These are phyloP conservation scores for Atethmia centrago DNA, from an alignment of 2,888 invertebrate species.

Conservation along the genomic window DNA sequence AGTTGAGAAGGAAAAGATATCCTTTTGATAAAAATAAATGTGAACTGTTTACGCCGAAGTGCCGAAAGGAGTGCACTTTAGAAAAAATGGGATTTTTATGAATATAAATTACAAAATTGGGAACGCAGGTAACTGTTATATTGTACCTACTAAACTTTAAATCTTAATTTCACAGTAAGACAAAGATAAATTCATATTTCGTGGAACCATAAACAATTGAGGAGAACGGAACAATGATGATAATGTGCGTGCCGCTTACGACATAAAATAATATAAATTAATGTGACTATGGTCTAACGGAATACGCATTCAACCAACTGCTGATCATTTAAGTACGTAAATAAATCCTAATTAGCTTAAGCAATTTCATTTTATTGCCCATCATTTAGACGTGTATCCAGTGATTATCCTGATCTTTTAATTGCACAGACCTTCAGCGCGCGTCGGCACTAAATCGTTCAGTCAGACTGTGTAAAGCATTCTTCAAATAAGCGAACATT, in stretches of 20 bases:
- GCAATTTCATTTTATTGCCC: slow-evolving; percentile 49
- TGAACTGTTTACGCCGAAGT: neutral
- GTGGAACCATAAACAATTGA: slow-evolving; percentile 36
- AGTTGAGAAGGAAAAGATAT: neutral
- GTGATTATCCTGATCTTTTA: slow-evolving; percentile 57
- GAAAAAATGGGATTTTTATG: neutral
- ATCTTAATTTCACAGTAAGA: slow-evolving; percentile 34
- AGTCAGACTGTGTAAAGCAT: slow-evolving; percentile 40
- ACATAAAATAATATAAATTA: slow-evolving; percentile 49
- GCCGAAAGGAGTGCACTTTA: neutral
- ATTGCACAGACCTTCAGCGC: slow-evolving; percentile 38
- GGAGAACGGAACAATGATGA: slow-evolving; percentile 45
- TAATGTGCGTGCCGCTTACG: slow-evolving; percentile 49
- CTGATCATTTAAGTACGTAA: slow-evolving; percentile 36
- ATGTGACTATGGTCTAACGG: slow-evolving; percentile 55
- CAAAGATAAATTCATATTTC: slow-evolving; percentile 38
- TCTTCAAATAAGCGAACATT: slow-evolving; percentile 40
- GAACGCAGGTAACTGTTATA: slow-evolving; percentile 19
- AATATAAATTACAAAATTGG: neutral
- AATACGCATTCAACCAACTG: slow-evolving; percentile 40
- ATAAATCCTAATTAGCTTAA: slow-evolving; percentile 63
- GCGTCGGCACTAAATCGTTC: slow-evolving; percentile 45
- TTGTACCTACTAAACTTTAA: slow-evolving; percentile 3
- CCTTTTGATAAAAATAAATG: neutral
- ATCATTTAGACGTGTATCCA: slow-evolving; percentile 49